phyloP scores from a whole-genome alignment of 1,140 invertebrate species.

The Philotrypesis tridentata region DNA sequence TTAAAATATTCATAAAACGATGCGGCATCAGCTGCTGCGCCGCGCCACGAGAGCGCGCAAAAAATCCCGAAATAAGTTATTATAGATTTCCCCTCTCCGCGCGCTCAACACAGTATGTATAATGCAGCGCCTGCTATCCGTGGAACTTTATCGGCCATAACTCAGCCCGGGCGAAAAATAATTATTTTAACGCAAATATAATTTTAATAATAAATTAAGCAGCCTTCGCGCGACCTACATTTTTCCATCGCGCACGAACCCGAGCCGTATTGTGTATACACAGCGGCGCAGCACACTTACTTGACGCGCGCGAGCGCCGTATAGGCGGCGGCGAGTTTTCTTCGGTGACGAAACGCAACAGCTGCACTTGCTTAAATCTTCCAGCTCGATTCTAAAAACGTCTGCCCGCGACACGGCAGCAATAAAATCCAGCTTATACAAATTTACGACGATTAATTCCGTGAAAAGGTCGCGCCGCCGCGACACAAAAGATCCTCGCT shows the following conservation, averaged over 20 bases:
- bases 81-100: background rate
- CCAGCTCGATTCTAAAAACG: constrained; percentile 16
- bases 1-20: background rate
- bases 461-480: background rate
- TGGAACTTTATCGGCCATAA: constrained; percentile 29
- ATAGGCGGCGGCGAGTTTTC: background rate
- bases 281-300: too few species aligned
- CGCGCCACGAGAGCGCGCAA: background rate
- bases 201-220: constrained; percentile 38
- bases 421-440: constrained; percentile 42
- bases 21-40: background rate
- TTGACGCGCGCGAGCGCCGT: too few species aligned
- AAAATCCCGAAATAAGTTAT: constrained; percentile 11
- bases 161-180: background rate
- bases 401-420: constrained; percentile 24
- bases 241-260: background rate
- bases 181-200: constrained; percentile 38
- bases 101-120: too few species aligned
- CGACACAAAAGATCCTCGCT: background rate
- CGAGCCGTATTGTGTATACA: too few species aligned
- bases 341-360: constrained; percentile 31
- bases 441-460: constrained; percentile 44
- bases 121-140: too few species aligned
- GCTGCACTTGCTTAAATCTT: background rate
- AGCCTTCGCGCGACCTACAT: background rate